These are phyloP conservation scores for Limnodromus scolopaceus DNA, from an alignment of 2,797 vertebrate genomes.

Conservation along the genomic window DNA sequence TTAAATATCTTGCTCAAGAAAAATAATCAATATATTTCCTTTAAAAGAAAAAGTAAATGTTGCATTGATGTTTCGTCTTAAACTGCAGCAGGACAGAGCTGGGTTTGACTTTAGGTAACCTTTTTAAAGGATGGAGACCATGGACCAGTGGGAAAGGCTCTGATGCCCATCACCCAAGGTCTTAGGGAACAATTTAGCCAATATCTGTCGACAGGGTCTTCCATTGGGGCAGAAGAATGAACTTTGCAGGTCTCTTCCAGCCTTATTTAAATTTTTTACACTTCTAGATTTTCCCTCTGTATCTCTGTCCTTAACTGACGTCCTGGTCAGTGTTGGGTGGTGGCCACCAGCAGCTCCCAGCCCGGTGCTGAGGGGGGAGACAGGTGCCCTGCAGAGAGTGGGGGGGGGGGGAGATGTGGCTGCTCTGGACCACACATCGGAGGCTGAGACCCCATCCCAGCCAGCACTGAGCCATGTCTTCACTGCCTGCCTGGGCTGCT, in stretches of 20 bases:
- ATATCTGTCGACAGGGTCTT: not conserved
- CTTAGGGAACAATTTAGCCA: not conserved
- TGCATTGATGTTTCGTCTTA: not conserved
- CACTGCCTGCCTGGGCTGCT: not conserved
- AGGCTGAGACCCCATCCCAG: not conserved
- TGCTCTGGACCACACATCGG: not conserved
- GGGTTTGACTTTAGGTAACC: not conserved
- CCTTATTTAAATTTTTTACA: not conserved
- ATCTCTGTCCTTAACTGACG: not conserved
- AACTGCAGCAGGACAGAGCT: not conserved
- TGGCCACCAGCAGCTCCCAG: not conserved
- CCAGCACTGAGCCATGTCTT: fast-evolving
- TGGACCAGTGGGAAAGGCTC: fast-evolving
- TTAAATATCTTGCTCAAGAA: not conserved
- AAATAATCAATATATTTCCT: not conserved
- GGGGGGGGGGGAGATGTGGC: not conserved
- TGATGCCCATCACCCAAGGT: fast-evolving
- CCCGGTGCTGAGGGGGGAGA: fast-evolving
- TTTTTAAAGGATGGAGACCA: not conserved
- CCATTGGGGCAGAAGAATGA: not conserved
- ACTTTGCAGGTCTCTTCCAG: not conserved
- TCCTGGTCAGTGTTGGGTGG: fast-evolving
- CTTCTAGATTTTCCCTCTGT: not conserved
- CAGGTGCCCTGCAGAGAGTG: fast-evolving
- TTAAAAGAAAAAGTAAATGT: not conserved